phyloP scores from a whole-genome alignment of 1,140 invertebrate genomes.

The Zelostemma sp. region DNA sequence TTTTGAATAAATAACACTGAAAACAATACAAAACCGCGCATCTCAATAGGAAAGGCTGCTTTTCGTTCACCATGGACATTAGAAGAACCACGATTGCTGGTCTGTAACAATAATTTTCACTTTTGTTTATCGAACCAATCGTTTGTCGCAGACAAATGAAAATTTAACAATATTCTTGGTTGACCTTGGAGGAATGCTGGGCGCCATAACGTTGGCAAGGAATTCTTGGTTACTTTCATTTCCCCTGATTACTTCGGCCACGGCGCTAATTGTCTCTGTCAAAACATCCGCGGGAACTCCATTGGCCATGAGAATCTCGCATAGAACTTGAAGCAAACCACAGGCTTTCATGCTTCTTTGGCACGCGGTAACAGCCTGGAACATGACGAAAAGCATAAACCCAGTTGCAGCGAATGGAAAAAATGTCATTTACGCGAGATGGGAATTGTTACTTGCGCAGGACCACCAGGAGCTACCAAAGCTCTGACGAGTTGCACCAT shows the following conservation, averaged over 20 bases:
- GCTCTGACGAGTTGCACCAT: conserved; percentile 91
- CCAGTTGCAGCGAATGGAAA: no score
- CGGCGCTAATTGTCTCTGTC: conserved; percentile 95
- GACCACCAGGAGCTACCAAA: conserved; percentile 90
- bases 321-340: conserved; percentile 85
- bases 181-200: conserved; percentile 88
- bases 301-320: conserved; percentile 92
- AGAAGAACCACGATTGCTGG: conserved; percentile 94
- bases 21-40: conserved; percentile 98
- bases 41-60: conserved; percentile 91
- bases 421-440: no score
- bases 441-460: conserved; percentile 74
- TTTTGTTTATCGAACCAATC: no score
- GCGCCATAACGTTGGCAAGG: conserved; percentile 91
- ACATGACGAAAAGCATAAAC: no score
- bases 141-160: no score
- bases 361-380: conserved; percentile 76
- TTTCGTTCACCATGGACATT: conserved; percentile 99
- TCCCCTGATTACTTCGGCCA: conserved; percentile 95
- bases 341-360: conserved; percentile 90
- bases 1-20: conserved; percentile 95
- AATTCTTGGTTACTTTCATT: conserved; percentile 93
- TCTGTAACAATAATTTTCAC: no score
- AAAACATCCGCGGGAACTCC: conserved; percentile 97
- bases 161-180: no score